Percentiles rank a stretch among this genome's conserved stretches.
These are phyloP conservation scores for Meriones psammophilus DNA, from an alignment of 2,797 vertebrate genomes.

Conservation along the genomic window DNA sequence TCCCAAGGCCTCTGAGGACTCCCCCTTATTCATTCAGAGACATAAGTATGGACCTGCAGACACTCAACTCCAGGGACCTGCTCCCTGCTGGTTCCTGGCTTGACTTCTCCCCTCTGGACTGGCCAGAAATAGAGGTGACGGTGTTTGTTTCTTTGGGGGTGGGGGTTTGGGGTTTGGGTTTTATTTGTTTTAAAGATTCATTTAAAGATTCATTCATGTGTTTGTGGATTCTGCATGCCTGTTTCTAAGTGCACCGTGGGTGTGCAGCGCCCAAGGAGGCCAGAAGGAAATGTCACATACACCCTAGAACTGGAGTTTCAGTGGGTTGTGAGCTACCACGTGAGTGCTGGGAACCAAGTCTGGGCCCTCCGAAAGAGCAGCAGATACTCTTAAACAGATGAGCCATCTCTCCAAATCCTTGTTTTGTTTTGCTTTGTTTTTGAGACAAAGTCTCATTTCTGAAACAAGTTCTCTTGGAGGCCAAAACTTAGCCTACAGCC, in stretches of 20 bases:
- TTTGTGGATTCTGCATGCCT: background rate
- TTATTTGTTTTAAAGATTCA: background rate
- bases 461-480: background rate
- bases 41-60: background rate
- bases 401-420: background rate
- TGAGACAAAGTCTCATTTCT: background rate
- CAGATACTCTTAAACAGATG: no score
- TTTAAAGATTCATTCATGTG: no score
- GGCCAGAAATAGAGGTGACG: background rate
- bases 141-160: background rate
- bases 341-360: background rate
- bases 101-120: background rate
- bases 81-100: background rate
- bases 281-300: background rate
- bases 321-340: no score
- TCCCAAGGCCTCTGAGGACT: background rate
- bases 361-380: background rate
- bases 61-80: background rate
- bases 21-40: background rate
- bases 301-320: background rate
- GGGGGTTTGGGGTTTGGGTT: background rate
- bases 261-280: background rate
- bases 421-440: background rate
- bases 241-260: background rate
- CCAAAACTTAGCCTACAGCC: no score